A percentile compares a stretch with the other conserved stretches of the same genome.
phyloP scores from a whole-genome alignment of 2,113 vertebrate species.

The Gadus macrocephalus region DNA sequence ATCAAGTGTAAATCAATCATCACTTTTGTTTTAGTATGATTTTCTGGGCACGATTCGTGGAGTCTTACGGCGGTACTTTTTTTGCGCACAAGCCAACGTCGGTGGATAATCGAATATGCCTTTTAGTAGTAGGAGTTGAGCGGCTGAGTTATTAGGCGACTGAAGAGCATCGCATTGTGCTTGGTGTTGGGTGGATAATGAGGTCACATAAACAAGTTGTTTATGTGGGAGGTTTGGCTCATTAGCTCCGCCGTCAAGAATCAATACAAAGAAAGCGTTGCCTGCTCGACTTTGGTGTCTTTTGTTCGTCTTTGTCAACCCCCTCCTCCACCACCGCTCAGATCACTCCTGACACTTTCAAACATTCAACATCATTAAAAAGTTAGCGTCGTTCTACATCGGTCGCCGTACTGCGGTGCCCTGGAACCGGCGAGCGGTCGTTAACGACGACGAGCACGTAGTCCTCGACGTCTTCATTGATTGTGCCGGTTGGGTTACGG shows the following conservation, averaged over 20 bases:
- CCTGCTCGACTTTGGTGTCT: neutral
- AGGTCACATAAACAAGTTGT: constrained; percentile 14
- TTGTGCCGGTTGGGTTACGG: constrained; percentile 61
- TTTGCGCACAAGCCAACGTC: neutral
- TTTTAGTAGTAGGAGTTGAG: neutral
- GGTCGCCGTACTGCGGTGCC: constrained; percentile 17
- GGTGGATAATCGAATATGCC: neutral
- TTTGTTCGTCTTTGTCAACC: neutral
- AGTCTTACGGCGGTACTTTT: neutral
- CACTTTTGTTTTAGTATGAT: neutral
- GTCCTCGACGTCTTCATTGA: constrained; percentile 25
- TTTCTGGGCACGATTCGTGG: neutral
- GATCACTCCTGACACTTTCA: neutral
- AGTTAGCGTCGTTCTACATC: neutral
- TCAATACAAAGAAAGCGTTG: constrained; percentile 1
- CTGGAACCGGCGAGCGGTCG: constrained; percentile 33
- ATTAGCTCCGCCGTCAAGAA: neutral
- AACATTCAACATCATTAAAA: neutral
- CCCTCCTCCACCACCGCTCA: neutral
- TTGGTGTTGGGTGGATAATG: neutral
- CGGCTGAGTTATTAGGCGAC: neutral
- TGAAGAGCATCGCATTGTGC: neutral
- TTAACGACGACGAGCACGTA: constrained; percentile 45
- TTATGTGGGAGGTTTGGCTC: neutral
- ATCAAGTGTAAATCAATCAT: neutral